Evolutionary conservation across 2,888 invertebrate genomes (phyloP).

Genomic region (Ochlodes sylvanus): DNA sequence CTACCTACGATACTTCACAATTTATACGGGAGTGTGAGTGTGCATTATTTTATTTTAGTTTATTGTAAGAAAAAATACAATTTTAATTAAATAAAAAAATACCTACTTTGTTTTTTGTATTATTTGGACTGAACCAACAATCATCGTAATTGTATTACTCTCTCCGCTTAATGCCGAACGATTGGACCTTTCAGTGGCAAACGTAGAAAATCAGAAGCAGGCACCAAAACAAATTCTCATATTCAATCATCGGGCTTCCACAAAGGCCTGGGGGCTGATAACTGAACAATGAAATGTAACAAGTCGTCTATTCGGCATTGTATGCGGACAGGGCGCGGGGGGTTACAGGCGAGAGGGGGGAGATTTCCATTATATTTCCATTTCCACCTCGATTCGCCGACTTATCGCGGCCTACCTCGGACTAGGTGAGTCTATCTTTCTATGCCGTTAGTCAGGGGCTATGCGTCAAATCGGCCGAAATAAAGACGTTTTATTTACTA

Average conservation of each 20-base stretch:
- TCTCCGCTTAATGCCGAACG: slow-evolving; percentile 66
- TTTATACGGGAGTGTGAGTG: too few species aligned
- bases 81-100: background rate
- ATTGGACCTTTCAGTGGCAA: slow-evolving; percentile 75
- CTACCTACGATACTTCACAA: too few species aligned
- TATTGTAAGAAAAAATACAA: background rate
- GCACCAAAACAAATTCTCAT: slow-evolving; percentile 82
- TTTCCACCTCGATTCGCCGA: slow-evolving; percentile 83
- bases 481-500: slow-evolving; percentile 37
- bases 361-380: slow-evolving; percentile 84
- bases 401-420: slow-evolving; percentile 82
- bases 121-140: slow-evolving; percentile 45
- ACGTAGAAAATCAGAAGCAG: slow-evolving; percentile 79
- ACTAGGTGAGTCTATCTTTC: slow-evolving; percentile 83
- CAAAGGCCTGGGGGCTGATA: slow-evolving; percentile 82
- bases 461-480: slow-evolving; percentile 60
- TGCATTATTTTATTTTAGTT: too few species aligned
- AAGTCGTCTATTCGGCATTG: slow-evolving; percentile 84
- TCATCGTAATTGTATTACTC: slow-evolving; percentile 65
- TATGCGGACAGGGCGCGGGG: slow-evolving; percentile 59
- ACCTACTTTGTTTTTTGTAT: background rate
- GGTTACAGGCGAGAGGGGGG: slow-evolving; percentile 56
- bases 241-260: slow-evolving; percentile 83
- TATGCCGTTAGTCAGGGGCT: slow-evolving; percentile 76
- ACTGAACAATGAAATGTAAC: slow-evolving; percentile 85